Base-by-base conservation (phyloP, 2,888 invertebrate genomes). In the Nemapogon koenigi region DNA sequence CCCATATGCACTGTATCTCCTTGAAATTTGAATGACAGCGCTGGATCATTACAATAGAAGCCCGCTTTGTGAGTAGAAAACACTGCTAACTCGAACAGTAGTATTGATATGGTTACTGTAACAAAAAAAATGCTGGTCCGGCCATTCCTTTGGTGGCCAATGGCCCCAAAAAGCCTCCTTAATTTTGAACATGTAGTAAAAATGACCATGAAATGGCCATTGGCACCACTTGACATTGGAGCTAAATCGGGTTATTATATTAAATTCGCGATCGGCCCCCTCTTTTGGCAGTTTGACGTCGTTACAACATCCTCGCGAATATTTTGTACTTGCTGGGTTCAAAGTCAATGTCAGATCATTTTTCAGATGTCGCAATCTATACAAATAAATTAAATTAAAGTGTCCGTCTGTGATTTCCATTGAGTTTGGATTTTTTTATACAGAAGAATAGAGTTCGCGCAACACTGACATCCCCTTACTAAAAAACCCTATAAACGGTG, bases 1-100 rank as follows among this genome's bases (percentile, higher is more conserved):
- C 53, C 51, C 1, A 78, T 55, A 15, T 81, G 68, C 16, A 90
- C 72, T 0, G 89, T 87, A 47, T 90, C 90, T 1, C 89, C 89
- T 0, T 49, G 65, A 55, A 71, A 89, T 27, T 80, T 78, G 53
- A 81, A 81, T 1, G 83, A 82, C 37, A 90, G 80, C 4, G 78
- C 73, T 0, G 86, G 86, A 51, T 90, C 90, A 43, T 83, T 81
- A 68, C 90, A 90, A 59, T 78, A 84, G 64, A 88, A 90, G 1
- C 89, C 89, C 2, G 80, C 62, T 46, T 81, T 81, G 44, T 80
- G 69, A 35, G 78, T 75, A 0, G 86, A 87, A n/a, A 88, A 67
- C 13, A 81, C 48, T 4, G 84, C 85, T 6, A 82, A 62, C 59
- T 88, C 88, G 44, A 85, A 73, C 3, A 86, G 50, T 0, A 61